Conservation (phyloP, 2,888 invertebrate species). For the Callinectes sapidus region DNA sequence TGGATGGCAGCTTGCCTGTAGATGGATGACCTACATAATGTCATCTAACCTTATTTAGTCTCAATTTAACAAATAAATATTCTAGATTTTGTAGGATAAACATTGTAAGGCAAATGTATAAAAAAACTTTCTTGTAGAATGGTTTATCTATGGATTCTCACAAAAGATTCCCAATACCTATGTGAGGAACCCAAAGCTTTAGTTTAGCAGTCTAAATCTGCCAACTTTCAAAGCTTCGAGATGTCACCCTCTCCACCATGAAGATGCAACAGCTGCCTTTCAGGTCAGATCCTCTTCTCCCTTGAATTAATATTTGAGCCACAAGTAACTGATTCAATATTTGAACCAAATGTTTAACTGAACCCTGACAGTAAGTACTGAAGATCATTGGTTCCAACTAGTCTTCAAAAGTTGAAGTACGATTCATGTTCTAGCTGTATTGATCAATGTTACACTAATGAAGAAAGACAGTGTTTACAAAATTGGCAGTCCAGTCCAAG, state of each 20-base stretch:
- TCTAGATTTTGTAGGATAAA: neutral
- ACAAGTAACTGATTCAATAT: neutral
- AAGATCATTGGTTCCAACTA: neutral
- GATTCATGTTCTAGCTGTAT: neutral
- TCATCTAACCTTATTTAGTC: neutral
- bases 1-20: neutral
- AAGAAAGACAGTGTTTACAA: neutral
- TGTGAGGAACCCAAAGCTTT: neutral
- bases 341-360: neutral
- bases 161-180: neutral
- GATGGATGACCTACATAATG: neutral
- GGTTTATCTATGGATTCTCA: neutral
- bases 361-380: neutral
- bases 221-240: neutral
- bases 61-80: neutral
- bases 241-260: neutral
- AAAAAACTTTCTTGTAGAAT: neutral
- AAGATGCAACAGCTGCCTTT: neutral
- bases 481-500: neutral
- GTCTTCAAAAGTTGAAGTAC: neutral
- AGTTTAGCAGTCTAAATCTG: neutral
- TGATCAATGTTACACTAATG: neutral
- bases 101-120: neutral
- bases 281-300: neutral
- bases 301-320: neutral